phyloP scores from a whole-genome alignment of 1,140 invertebrate species.

The Heliconius hermathena region DNA sequence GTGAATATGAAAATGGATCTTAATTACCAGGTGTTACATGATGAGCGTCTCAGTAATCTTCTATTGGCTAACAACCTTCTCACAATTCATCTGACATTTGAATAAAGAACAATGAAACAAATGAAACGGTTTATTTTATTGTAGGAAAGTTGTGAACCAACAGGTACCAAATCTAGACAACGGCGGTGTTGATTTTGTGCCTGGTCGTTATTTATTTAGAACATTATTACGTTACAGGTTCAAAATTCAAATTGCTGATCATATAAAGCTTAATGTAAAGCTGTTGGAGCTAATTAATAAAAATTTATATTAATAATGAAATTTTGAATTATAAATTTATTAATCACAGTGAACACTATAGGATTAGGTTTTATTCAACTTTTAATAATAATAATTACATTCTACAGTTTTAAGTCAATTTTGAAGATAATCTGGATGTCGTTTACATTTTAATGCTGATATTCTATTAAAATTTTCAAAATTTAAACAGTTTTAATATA shows the following conservation, averaged over 20 bases:
- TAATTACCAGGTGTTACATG: conserved; percentile 55
- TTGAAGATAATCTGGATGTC: conserved; percentile 36
- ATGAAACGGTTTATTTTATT: background rate
- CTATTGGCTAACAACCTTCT: conserved; percentile 54
- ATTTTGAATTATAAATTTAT: conserved; percentile 37
- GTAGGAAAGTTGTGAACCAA: conserved; percentile 51
- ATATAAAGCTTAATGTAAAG: conserved; percentile 35
- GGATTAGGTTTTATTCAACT: conserved; percentile 41
- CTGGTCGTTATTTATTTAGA: conserved; percentile 44
- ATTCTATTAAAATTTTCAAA: conserved; percentile 44
- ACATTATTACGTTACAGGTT: conserved; percentile 25
- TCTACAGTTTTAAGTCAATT: conserved; percentile 40
- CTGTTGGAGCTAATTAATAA: conserved; percentile 38
- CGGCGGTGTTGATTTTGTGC: conserved; percentile 50
- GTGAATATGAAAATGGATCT: conserved; percentile 60
- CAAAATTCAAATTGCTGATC: conserved; percentile 34
- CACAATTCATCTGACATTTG: conserved; percentile 3
- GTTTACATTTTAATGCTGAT: conserved; percentile 39
- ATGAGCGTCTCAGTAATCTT: conserved; percentile 52
- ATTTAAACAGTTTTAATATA: conserved; percentile 46
- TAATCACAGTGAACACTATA: conserved; percentile 45
- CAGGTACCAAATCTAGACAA: conserved; percentile 43
- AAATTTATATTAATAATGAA: conserved; percentile 37
- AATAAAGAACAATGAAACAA: conserved; percentile 15
- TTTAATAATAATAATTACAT: conserved; percentile 32